Conservation (phyloP, 37 sponge, comb jelly and placozoan genomes). For the Crambe crambe region DNA sequence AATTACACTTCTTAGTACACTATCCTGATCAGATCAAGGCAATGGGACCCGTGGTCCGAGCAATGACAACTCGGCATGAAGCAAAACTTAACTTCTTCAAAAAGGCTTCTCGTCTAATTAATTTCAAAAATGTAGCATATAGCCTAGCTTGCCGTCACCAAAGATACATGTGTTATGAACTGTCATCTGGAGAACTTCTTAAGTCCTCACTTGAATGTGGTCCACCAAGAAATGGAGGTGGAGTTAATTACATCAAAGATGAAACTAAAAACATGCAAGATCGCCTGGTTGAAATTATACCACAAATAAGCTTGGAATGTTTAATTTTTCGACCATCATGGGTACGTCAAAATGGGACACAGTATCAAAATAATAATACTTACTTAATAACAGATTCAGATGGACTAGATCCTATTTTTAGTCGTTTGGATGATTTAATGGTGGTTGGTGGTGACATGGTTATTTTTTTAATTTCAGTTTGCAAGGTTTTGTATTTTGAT, state of each 20-base stretch:
- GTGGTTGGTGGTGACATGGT: background rate
- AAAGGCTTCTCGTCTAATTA: slow-evolving; percentile 29
- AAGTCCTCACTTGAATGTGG: slow-evolving; percentile 11
- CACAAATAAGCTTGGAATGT: background rate
- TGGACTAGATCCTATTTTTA: slow-evolving; percentile 30
- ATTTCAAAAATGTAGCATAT: slow-evolving; percentile 49
- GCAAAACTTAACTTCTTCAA: slow-evolving; percentile 51
- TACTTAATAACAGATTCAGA: background rate
- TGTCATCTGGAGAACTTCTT: slow-evolving; percentile 19
- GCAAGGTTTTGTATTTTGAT: background rate
- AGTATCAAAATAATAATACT: background rate
- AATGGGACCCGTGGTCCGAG: slow-evolving; percentile 40
- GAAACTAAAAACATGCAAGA: background rate
- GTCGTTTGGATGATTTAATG: slow-evolving; percentile 8
- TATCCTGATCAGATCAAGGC: slow-evolving; percentile 49
- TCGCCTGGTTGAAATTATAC: slow-evolving; percentile 1
- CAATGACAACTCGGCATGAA: slow-evolving; percentile 56
- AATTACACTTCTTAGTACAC: too few species aligned
- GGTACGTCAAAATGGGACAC: background rate
- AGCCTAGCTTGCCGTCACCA: slow-evolving; percentile 42
- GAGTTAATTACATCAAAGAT: too few species aligned
- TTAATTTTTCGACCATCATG: background rate
- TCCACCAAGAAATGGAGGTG: background rate
- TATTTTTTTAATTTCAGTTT: slow-evolving; percentile 1
- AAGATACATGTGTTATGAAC: slow-evolving; percentile 35